phyloP scores from a whole-genome alignment of 2,888 invertebrate genomes.

The Netelia virgata region DNA sequence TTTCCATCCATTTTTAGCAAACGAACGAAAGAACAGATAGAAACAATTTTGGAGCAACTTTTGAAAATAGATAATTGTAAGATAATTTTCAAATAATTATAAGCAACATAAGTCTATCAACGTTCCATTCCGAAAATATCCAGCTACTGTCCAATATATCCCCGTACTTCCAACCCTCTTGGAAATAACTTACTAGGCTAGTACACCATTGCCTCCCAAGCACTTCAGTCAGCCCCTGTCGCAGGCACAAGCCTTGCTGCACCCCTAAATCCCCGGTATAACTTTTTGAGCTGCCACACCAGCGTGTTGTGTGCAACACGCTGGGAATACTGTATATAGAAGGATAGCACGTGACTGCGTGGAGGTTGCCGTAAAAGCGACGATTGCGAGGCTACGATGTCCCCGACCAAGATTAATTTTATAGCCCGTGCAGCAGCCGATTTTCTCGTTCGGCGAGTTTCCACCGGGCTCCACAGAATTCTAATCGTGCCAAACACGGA shows the following conservation, averaged over 20 bases:
- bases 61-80: too few species aligned
- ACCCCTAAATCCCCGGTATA: conserved; percentile 54
- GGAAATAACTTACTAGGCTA: conserved; percentile 3
- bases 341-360: conserved; percentile 46
- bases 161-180: not conserved
- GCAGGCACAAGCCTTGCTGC: conserved; percentile 31
- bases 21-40: too few species aligned
- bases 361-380: conserved; percentile 49
- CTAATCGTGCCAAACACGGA: conserved; percentile 26
- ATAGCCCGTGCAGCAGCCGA: conserved; percentile 36
- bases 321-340: conserved; percentile 1
- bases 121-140: not conserved
- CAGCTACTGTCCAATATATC: not conserved
- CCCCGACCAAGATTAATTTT: conserved; percentile 52
- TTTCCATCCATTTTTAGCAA: too few species aligned
- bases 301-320: not conserved
- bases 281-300: conserved; percentile 47
- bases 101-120: not conserved
- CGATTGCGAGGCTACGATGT: conserved; percentile 18
- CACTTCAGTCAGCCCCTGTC: conserved; percentile 45
- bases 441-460: not conserved
- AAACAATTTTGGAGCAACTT: too few species aligned
- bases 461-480: conserved; percentile 17
- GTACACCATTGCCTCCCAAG: conserved; percentile 23
- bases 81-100: not conserved